Percentiles rank a stretch among this genome's conserved stretches.
Conservation (phyloP, 2,888 invertebrate genomes). For the Xylocampa areola region DNA sequence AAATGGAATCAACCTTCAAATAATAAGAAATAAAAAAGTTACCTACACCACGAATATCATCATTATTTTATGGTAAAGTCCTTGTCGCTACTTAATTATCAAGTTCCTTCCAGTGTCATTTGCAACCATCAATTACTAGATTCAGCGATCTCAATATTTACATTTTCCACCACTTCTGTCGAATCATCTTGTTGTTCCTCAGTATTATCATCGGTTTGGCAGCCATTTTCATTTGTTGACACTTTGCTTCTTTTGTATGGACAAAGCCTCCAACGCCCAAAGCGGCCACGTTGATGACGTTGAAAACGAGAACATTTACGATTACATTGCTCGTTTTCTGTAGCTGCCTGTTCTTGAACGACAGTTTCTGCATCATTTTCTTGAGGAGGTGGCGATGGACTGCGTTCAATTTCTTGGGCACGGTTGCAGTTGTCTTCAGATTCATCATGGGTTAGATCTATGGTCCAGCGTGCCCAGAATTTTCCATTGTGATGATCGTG, state of each 20-base stretch:
- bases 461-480: constrained; percentile 42
- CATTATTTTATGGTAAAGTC: constrained; percentile 27
- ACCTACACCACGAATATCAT: constrained; percentile 38
- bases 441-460: constrained; percentile 50
- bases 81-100: constrained; percentile 9
- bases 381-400: constrained; percentile 41
- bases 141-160: constrained; percentile 48
- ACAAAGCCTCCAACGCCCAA: constrained; percentile 20
- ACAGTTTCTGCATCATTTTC: constrained; percentile 13
- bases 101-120: constrained; percentile 23
- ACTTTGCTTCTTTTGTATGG: constrained; percentile 19
- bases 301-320: constrained; percentile 31
- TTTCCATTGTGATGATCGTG: constrained; percentile 47
- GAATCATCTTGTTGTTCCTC: constrained; percentile 54
- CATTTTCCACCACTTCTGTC: constrained; percentile 58
- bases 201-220: constrained; percentile 44
- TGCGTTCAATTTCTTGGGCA: constrained; percentile 26
- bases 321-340: constrained; percentile 18
- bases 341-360: constrained; percentile 15
- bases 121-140: constrained; percentile 27
- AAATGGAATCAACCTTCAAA: too few species aligned
- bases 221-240: constrained; percentile 32
- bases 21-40: constrained; percentile 22
- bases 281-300: constrained; percentile 35
- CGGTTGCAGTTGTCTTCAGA: constrained; percentile 29